Conservation (phyloP, 2,797 vertebrate species). For the Lagocephalus sceleratus region DNA sequence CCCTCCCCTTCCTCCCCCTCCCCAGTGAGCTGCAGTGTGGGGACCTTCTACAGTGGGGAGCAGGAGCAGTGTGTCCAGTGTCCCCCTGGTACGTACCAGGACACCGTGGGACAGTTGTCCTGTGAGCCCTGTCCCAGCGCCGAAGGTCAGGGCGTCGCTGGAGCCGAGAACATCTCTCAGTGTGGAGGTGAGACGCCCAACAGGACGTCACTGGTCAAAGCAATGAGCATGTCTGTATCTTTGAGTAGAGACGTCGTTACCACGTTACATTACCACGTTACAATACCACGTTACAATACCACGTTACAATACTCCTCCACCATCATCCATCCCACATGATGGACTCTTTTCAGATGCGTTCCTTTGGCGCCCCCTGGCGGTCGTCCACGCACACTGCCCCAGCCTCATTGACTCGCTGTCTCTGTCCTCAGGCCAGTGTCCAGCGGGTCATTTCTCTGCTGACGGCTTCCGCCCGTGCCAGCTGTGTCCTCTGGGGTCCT, state of each 20-base stretch:
- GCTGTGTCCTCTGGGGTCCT: slow-evolving; percentile 81
- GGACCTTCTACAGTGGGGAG: slow-evolving; percentile 89
- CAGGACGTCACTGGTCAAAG: neutral
- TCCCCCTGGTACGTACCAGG: slow-evolving; percentile 88
- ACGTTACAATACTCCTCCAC: no score
- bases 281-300: no score
- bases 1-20: no score
- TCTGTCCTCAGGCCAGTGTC: slow-evolving; percentile 85
- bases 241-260: no score
- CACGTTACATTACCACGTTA: no score
- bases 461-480: slow-evolving; percentile 91
- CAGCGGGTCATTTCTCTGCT: slow-evolving; percentile 84
- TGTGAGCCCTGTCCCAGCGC: slow-evolving; percentile 91
- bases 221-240: neutral
- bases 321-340: no score
- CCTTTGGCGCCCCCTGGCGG: slow-evolving; percentile 29
- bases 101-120: slow-evolving; percentile 86
- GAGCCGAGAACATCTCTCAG: slow-evolving; percentile 88
- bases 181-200: slow-evolving; percentile 81
- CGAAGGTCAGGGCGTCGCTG: slow-evolving; percentile 80
- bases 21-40: slow-evolving; percentile 84
- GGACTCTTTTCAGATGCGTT: neutral
- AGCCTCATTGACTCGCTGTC: no score
- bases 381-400: slow-evolving; percentile 4
- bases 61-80: slow-evolving; percentile 85